phyloP scores from a whole-genome alignment of 2,888 invertebrate genomes.

The Exephanes ischioxanthus region DNA sequence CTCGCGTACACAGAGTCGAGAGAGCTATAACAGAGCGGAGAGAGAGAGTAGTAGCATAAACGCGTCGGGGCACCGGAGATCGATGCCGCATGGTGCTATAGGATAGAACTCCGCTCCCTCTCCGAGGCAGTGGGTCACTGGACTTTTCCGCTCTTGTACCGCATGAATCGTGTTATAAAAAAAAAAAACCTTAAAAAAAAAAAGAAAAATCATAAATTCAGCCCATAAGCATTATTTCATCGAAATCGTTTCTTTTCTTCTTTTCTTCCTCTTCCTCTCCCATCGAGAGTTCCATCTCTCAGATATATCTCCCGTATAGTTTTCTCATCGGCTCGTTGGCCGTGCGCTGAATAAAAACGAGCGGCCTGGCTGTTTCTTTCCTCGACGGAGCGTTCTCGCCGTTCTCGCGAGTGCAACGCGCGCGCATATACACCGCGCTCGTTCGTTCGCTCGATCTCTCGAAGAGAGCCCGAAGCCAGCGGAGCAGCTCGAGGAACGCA shows the following conservation, averaged over 20 bases:
- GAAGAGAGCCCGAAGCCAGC: constrained; percentile 27
- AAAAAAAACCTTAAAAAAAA: constrained; percentile 1
- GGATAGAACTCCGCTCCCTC: constrained; percentile 51
- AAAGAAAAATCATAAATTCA: not conserved
- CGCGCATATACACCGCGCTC: constrained; percentile 10
- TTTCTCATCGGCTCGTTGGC: not conserved
- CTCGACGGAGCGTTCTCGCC: not conserved
- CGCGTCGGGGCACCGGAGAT: constrained; percentile 58
- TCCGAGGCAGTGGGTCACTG: constrained; percentile 66
- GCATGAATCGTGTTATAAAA: constrained; percentile 32
- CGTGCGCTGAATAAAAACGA: constrained; percentile 4
- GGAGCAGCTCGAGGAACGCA: constrained; percentile 62
- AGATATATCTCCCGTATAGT: not conserved
- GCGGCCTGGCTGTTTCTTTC: not conserved
- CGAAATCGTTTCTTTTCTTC: not conserved
- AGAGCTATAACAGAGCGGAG: constrained; percentile 17
- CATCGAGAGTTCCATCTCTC: not conserved
- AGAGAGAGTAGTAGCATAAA: constrained; percentile 51
- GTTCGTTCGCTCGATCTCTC: constrained; percentile 26
- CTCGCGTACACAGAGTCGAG: not conserved
- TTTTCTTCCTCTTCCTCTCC: not conserved
- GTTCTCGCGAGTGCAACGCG: constrained; percentile 5
- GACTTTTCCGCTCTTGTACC: constrained; percentile 59
- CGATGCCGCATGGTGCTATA: constrained; percentile 59
- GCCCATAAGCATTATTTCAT: not conserved